Evolutionary conservation across 1,140 invertebrate species (phyloP), one percentile per base, ranked within the genome.

Genomic region (Mizuhopecten yessoensis): DNA sequence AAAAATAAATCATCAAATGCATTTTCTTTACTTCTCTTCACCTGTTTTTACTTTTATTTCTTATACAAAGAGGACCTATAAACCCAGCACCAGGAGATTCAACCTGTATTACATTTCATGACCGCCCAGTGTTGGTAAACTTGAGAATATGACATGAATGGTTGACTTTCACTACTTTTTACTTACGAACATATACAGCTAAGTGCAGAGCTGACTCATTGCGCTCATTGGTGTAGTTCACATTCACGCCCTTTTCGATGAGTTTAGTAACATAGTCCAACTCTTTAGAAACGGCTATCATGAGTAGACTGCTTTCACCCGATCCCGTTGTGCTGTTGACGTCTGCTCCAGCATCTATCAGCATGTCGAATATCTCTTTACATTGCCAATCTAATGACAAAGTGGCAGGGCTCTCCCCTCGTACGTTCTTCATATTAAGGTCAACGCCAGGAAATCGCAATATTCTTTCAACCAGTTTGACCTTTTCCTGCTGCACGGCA

Each of bases 151-250:
- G 36, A 39, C 36, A 39, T 7, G 36, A 39, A 39, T 39, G 36
- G 36, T 10, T 87, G 39, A n/a, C 17, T 86, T 29, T 39, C 49
- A 91, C n/a, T n/a, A n/a, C n/a, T n/a, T n/a, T n/a, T n/a, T n/a
- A n/a, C 91, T 86, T 91, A 92, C 95, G 95, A 87, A 93, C 89
- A 91, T 95, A 94, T 7, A 94, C 91, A 15, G 96, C 96, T 91
- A 95, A 94, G 57, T 95, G 89, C 15, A 95, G 90, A 13, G 94
- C 91, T 17, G 92, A 89, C 86, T 95, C 93, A 13, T 92, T 92
- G 10, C 89, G 34, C 13, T 75, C 23, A 87, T 94, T 94, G 36
- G 42, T 91, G 20, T 92, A 88, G 87, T 94, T 94, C 0, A 95
- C 87, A 92, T 93, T 90, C 20, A 93, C 95, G 42, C 94, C 94